Evolutionary conservation across 2,797 vertebrate genomes (phyloP), one percentile per base, ranked within the genome.

Genomic region (Garrulus glandarius): DNA sequence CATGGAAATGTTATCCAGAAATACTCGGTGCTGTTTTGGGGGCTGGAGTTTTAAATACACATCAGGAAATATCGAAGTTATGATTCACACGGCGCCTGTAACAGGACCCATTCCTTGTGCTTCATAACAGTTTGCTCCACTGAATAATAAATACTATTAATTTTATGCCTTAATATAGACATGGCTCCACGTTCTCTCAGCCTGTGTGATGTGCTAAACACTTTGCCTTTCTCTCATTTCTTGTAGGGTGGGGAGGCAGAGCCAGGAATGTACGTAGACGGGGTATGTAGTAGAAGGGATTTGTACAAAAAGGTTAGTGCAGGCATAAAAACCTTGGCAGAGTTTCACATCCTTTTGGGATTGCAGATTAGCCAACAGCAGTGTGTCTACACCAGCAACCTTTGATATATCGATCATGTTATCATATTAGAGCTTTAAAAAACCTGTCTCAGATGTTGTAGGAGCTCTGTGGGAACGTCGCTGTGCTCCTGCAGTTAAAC

Each of bases 111-210:
- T 57, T 95, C 76, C 82, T 71, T 56, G 61, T 6, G 41, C 82
- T 93, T 92, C 49, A 2, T 84, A 87, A 70, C 82, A 84, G 91
- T 81, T 93, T 82, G 57, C 87, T 93, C 85, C 81, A 32, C 68
- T 94, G 71, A 90, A 96, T 72, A 75, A 94, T 92, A 90, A 95
- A 96, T 95, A 5, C 95, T 95, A 63, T 77, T 96, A 94, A 91
- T 90, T 96, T 94, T 88, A 87, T 96, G 90, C 93, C 93, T 95
- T 96, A 95, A 95, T 95, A 93, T 95, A 95, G 96, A 17, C 88
- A 92, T 88, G 74, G 79, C 55, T 82, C 63, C 89, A 36, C 1
- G 1, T 92, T 90, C 77, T 90, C 77, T 81, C 67, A 70, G 57
- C 30, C 71, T 65, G 78, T 69, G 19, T 77, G 90, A 67, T 94